Conservation (phyloP, 1,140 invertebrate genomes). For the Arion vulgaris region DNA sequence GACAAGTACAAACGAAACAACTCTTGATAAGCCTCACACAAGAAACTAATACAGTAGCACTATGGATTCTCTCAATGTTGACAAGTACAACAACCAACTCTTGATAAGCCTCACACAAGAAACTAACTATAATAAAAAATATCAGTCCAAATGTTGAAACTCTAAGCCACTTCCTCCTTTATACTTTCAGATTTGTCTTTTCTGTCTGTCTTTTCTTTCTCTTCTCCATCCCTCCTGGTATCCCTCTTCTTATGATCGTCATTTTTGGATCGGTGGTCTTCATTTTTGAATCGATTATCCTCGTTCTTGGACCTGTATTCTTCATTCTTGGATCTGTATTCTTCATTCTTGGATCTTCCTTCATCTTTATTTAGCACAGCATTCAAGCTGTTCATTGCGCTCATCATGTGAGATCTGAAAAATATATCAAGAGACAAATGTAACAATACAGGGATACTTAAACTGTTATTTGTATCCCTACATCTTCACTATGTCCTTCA, state of each 20-base stretch:
- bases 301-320: constrained; percentile 17
- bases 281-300: neutral
- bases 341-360: constrained; percentile 46
- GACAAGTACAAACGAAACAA: no score
- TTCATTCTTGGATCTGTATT: constrained; percentile 15
- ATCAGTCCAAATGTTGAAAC: neutral
- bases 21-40: no score
- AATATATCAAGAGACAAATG: neutral
- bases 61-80: no score
- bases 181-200: neutral
- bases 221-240: neutral
- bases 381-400: constrained; percentile 47
- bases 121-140: no score
- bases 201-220: constrained; percentile 1
- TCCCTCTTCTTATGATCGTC: constrained; percentile 20
- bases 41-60: no score
- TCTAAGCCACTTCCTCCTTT: neutral
- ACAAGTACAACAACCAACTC: no score
- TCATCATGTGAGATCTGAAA: constrained; percentile 48
- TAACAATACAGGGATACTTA: no score
- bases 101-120: no score
- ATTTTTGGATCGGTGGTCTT: neutral
- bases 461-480: no score
- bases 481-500: no score
- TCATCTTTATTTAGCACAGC: constrained; percentile 45